A percentile compares a stretch with the other conserved stretches of the same genome.
phyloP scores from a whole-genome alignment of 2,888 invertebrate genomes.

The Plebejus anna region DNA sequence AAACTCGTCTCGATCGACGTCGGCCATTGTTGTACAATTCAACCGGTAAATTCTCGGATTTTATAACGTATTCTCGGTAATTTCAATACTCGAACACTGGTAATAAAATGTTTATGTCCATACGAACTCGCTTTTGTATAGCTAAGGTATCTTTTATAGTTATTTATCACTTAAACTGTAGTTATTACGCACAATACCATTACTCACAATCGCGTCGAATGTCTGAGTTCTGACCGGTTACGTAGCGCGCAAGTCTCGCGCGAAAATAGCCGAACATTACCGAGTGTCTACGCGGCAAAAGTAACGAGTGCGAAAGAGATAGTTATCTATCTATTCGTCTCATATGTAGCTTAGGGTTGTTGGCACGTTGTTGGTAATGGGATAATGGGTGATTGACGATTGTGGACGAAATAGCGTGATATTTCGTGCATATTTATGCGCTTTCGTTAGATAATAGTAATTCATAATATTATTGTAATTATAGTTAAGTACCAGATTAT shows the following conservation, averaged over 20 bases:
- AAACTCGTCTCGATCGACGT: conserved; percentile 46
- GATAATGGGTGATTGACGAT: neutral
- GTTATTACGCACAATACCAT: conserved; percentile 35
- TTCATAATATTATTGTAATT: neutral
- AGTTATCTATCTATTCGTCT: neutral
- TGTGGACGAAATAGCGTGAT: neutral
- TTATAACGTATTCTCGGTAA: neutral
- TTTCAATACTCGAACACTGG: neutral
- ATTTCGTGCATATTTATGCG: neutral
- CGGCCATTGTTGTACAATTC: conserved; percentile 24
- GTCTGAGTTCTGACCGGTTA: conserved; percentile 7
- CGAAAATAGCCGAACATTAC: conserved; percentile 35
- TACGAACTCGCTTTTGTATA: neutral
- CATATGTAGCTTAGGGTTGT: neutral
- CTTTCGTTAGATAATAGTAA: neutral
- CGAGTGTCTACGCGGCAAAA: conserved; percentile 21
- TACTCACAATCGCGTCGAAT: conserved; percentile 28
- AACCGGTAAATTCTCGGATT: neutral
- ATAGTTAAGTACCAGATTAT: too few relatives aligned
- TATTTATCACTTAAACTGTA: conserved; percentile 22
- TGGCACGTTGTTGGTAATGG: neutral
- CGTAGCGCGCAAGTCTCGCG: conserved; percentile 26
- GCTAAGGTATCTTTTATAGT: neutral
- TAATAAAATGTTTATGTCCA: neutral
- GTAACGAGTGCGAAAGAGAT: conserved; percentile 13